Percentiles rank a stretch among this genome's conserved stretches.
Evolutionary conservation across 2,113 vertebrate genomes (phyloP).

Genomic region (Pagrus major): DNA sequence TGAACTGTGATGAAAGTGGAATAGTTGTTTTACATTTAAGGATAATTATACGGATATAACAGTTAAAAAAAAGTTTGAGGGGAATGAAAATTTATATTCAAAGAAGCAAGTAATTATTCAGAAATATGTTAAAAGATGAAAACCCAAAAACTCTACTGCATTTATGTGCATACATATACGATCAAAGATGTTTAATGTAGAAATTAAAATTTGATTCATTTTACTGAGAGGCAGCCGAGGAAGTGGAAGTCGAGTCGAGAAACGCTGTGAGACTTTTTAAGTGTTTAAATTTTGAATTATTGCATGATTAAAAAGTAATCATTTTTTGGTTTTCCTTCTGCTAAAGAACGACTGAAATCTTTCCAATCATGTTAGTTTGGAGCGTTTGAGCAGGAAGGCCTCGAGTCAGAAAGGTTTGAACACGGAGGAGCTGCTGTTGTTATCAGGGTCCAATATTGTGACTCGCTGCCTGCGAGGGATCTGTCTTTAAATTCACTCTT

Average conservation of each 20-base stretch:
- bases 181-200: conserved; percentile 37
- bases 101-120: conserved; percentile 17
- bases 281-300: conserved; percentile 6
- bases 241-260: background rate
- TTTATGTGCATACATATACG: conserved; percentile 21
- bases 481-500: background rate
- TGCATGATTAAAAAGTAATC: background rate
- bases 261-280: background rate
- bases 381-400: background rate
- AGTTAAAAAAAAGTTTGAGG: background rate
- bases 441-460: background rate
- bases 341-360: background rate
- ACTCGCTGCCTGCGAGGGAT: background rate
- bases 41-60: background rate
- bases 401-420: background rate
- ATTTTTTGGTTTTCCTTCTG: background rate
- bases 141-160: background rate
- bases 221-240: conserved; percentile 4
- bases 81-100: background rate
- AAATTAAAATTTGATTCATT: conserved; percentile 41
- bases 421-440: background rate
- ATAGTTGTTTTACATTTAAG: background rate
- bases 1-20: background rate
- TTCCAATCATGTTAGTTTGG: background rate
- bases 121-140: conserved; percentile 13